These are phyloP conservation scores for Plotosus lineatus DNA, from an alignment of 2,113 vertebrate genomes.

Conservation along the genomic window DNA sequence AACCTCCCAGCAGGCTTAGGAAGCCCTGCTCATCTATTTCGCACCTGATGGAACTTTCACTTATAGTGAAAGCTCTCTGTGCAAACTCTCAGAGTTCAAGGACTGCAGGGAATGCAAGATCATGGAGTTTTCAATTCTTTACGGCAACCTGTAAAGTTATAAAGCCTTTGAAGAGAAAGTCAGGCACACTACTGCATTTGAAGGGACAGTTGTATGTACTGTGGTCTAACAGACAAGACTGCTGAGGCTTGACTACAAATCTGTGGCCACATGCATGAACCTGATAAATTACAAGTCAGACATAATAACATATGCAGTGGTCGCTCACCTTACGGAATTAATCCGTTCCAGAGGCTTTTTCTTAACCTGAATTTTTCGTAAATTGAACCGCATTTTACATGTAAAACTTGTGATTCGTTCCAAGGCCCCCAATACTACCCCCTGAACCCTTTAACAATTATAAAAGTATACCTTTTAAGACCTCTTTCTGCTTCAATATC, in stretches of 20 bases:
- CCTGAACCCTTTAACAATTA: no score
- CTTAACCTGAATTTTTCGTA: no score
- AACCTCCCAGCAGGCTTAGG: conserved; percentile 33
- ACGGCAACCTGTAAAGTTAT: neutral
- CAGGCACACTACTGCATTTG: neutral
- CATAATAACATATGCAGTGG: no score
- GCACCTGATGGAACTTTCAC: neutral
- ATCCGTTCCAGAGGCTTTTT: no score
- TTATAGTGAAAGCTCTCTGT: conserved; percentile 8
- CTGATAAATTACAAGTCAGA: no score
- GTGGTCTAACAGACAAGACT: neutral
- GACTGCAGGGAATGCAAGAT: neutral
- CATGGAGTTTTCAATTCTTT: conserved; percentile 9
- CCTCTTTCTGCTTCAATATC: no score
- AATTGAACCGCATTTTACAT: no score
- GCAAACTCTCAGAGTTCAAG: conserved; percentile 21
- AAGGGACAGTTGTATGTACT: neutral
- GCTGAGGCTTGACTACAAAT: neutral
- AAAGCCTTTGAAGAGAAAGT: neutral
- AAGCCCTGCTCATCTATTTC: conserved; percentile 8
- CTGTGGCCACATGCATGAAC: no score
- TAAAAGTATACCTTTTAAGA: no score
- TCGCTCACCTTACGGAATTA: no score
- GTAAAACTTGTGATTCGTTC: no score
- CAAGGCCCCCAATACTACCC: no score